Evolutionary conservation across 2,888 invertebrate genomes (phyloP).

Genomic region (Apoda limacodes): DNA sequence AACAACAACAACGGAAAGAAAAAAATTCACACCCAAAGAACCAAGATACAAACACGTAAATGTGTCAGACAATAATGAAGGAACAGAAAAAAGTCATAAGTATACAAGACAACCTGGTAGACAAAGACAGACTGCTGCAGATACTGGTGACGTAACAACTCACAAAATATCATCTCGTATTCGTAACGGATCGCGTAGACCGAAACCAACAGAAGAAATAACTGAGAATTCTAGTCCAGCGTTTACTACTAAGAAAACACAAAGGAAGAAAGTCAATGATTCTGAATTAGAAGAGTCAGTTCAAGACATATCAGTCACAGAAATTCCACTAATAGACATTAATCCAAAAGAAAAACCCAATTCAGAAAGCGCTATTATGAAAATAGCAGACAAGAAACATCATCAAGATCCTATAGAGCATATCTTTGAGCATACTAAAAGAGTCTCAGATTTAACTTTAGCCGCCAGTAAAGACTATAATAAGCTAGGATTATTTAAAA

Average conservation of each 20-base stretch:
- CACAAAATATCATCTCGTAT: conserved; percentile 53
- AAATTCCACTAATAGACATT: conserved; percentile 32
- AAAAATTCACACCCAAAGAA: conserved; percentile 64
- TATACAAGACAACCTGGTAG: conserved; percentile 35
- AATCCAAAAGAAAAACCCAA: conserved; percentile 48
- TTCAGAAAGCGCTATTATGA: conserved; percentile 69
- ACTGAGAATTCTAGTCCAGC: conserved; percentile 38
- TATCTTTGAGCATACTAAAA: conserved; percentile 70
- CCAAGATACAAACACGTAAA: conserved; percentile 41
- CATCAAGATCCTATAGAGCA: conserved; percentile 52
- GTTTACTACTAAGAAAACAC: conserved; percentile 39
- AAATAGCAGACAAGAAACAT: conserved; percentile 65
- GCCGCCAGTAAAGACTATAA: conserved; percentile 79
- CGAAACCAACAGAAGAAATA: conserved; percentile 47
- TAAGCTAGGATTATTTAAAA: conserved; percentile 78
- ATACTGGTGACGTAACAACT: conserved; percentile 43
- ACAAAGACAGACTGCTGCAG: conserved; percentile 43
- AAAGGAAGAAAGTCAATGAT: conserved; percentile 50
- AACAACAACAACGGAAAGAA: conserved; percentile 56
- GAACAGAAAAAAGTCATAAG: conserved; percentile 41
- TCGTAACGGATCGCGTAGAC: conserved; percentile 47
- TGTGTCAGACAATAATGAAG: conserved; percentile 39
- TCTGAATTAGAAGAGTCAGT: conserved; percentile 51
- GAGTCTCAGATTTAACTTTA: conserved; percentile 79
- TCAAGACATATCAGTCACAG: conserved; percentile 48